Evolutionary conservation across 2,888 invertebrate genomes (phyloP).

Genomic region (Caenorhabditis japonica): DNA sequence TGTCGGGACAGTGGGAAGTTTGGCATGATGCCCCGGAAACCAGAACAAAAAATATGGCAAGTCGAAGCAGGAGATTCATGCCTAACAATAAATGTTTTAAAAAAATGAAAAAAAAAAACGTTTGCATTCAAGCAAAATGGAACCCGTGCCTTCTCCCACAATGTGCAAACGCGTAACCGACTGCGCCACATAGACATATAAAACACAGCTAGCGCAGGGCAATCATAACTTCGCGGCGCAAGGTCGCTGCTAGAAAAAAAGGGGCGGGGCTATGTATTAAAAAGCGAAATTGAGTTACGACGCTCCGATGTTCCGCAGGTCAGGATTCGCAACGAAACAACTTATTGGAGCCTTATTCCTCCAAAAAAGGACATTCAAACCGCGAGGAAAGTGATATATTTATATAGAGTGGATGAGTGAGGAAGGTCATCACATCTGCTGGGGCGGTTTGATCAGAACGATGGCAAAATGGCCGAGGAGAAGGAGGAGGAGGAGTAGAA

Average conservation of each 20-base stretch:
- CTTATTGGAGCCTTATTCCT: too few species aligned
- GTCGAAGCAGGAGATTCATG: conserved; percentile 36
- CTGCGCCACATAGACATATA: too few species aligned
- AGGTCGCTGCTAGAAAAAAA: too few species aligned
- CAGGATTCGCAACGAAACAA: too few species aligned
- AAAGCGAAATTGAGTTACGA: too few species aligned
- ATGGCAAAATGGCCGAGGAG: background rate
- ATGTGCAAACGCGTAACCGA: too few species aligned
- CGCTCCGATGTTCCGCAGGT: too few species aligned
- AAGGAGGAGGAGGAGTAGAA: background rate
- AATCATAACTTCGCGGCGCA: too few species aligned
- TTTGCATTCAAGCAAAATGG: conserved; percentile 5
- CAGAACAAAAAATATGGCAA: too few species aligned
- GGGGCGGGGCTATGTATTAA: too few species aligned
- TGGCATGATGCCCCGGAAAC: conserved; percentile 14
- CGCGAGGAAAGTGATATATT: background rate
- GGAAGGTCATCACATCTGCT: conserved; percentile 28
- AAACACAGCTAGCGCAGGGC: too few species aligned
- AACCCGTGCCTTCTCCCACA: too few species aligned
- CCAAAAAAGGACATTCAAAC: background rate
- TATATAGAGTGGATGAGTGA: background rate
- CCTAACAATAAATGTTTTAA: conserved; percentile 6
- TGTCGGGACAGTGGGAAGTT: conserved; percentile 15
- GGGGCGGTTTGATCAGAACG: conserved; percentile 13
- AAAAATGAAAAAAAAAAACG: conserved; percentile 3